phyloP scores from a whole-genome alignment of 2,888 invertebrate species.

The Eulithis prunata region DNA sequence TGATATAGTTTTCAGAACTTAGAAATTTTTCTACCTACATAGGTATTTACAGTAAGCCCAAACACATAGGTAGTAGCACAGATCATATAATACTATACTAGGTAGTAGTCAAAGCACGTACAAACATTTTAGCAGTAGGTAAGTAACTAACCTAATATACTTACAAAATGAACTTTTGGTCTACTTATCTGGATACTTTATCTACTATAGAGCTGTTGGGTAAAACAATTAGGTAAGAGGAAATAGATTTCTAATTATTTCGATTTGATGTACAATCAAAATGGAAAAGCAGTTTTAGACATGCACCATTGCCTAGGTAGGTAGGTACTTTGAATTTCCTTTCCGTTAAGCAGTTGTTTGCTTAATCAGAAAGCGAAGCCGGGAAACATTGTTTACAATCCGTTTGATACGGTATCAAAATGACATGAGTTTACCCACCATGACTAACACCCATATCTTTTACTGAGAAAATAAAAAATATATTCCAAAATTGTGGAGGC shows the following conservation, averaged over 20 bases:
- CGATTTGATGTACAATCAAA: conserved; percentile 15
- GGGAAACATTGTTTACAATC: conserved; percentile 9
- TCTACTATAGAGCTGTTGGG: background rate
- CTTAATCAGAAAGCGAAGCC: conserved; percentile 33
- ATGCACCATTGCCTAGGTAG: conserved; percentile 21
- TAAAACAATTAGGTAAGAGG: background rate
- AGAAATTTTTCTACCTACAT: too few species aligned
- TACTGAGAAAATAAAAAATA: background rate
- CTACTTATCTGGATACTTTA: conserved; percentile 19
- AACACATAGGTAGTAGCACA: too few species aligned
- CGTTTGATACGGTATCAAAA: background rate
- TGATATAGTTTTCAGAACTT: too few species aligned
- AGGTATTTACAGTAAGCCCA: too few species aligned
- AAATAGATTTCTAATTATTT: conserved; percentile 22
- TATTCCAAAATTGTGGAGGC: too few species aligned
- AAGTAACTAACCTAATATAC: too few species aligned
- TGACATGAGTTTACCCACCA: background rate
- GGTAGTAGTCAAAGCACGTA: too few species aligned
- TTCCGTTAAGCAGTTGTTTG: conserved; percentile 33
- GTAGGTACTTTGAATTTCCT: conserved; percentile 26
- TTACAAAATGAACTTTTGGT: background rate
- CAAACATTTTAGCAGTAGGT: too few species aligned
- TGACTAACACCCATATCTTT: background rate
- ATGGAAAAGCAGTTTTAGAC: conserved; percentile 20
- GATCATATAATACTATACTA: too few species aligned